Evolutionary conservation across 2,888 invertebrate species (phyloP), one percentile per base, ranked within the genome.

Genomic region (Pristionchus exspectatus): DNA sequence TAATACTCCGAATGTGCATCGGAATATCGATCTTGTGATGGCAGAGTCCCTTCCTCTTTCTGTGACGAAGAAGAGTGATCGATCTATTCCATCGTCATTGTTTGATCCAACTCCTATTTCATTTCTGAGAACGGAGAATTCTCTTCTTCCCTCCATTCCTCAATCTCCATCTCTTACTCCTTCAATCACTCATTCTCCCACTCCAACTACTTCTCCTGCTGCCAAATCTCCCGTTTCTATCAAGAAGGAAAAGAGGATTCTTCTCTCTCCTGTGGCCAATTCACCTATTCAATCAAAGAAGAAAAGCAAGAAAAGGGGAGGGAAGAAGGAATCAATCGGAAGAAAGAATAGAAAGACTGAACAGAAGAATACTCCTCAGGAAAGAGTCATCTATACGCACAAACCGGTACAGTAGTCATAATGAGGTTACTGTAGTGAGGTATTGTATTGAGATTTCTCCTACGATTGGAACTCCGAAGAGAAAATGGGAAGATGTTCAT

Each of bases 391-490:
- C 44, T 77, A 77, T 44, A 77, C 44, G 44, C 24, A 44, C 16
- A 38, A 44, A 38, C 38, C 38, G 77, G 77, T 77, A 77, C 21
- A 21, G 77, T 38, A 24, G 63, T 21, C 24, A 30, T 7, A 14
- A 72, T 72, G 69, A n/a, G 18, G 12, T 38, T 44, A 44, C 38
- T 18, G 38, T 44, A 44, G 2, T 24, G 24, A 44, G 38, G 16
- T 38, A 16, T 1, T 38, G 9, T 4, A 77, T 77, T 77, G 2
- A 77, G 77, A 24, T 77, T 5, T 38, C 38, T 27, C 77, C 77
- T 30, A 77, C 77, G 10, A 77, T 77, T 21, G 77, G 77, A 77
- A 77, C 77, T 44, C 77, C 77, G 14, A 77, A 77, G 38, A 38
- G 77, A 12, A n/a, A 77, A 44, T 77, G 77, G 77, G 7, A 44